phyloP scores from a whole-genome alignment of 2,888 invertebrate genomes.

The Podabrus alpinus region DNA sequence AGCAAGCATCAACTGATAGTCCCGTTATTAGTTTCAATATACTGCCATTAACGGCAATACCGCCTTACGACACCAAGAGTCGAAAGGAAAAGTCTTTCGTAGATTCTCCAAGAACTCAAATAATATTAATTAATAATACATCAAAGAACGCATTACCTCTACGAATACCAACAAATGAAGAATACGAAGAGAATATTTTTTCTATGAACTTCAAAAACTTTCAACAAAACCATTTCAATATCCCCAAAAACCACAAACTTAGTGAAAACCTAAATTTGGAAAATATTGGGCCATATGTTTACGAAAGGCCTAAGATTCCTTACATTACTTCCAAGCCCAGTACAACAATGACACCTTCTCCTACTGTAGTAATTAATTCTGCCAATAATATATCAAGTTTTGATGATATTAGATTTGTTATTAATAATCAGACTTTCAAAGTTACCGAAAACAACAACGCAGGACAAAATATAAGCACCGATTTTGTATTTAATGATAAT shows the following conservation, averaged over 20 bases:
- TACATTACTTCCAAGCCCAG: not conserved
- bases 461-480: not conserved
- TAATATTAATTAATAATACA: not conserved
- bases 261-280: not conserved
- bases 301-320: not conserved
- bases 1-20: not conserved
- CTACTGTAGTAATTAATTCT: not conserved
- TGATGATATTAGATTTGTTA: not conserved
- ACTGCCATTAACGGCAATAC: not conserved
- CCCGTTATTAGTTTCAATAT: conserved; percentile 14
- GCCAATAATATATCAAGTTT: not conserved
- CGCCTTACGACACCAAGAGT: not conserved
- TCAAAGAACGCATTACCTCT: not conserved
- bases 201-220: not conserved
- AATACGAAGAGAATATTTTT: not conserved
- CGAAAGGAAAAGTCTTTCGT: not conserved
- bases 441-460: not conserved
- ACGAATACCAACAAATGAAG: not conserved
- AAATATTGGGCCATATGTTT: not conserved
- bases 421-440: not conserved
- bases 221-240: not conserved
- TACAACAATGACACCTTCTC: not conserved
- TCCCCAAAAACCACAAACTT: not conserved
- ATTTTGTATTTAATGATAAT: not conserved
- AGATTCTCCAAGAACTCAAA: conserved; percentile 5